Base-by-base conservation (phyloP, 2,888 invertebrate species). In the Campoletis raptor region DNA sequence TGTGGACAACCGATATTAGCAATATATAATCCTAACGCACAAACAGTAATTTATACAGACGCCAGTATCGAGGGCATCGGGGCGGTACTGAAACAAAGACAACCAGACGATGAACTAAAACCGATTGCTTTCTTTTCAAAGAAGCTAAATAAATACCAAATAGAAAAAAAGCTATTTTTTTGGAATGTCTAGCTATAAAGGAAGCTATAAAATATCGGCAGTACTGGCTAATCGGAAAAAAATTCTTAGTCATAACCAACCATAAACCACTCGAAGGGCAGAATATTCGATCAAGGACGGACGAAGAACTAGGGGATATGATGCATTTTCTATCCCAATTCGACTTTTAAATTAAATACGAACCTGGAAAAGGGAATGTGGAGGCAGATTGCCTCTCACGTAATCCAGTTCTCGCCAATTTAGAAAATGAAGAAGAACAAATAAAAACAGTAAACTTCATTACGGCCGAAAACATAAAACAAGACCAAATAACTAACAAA, bases 201-300 rank as follows among this genome's bases (percentile, higher is more conserved):
- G 89, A 90, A 70, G 89, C 89, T 4, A 82, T 89, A 6, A 85
- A 87, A 86, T 90, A 87, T 86, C 89, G 89, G 89, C 90, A 90
- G 67, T 87, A 87, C 73, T 90, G 87, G 83, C 79, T 90, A 1
- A 88, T 90, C 21, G 88, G 88, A 67, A 80, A 70, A 80, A 36
- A 69, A 86, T 85, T 86, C 83, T 48, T 52, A 57, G 87, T 88
- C 10, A 61, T 83, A 54, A 78, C 87, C 36, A 86, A 87, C 78
- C 86, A 88, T 79, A 88, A 88, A 83, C 88, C 86, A 54, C 79
- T 87, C 10, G 85, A 87, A 81, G 67, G 78, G 10, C 61, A 70
- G 61, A 87, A 86, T 79, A 76, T 88, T 48, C 79, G 77, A 85
- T 80, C 84, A 10, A 88, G 87, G 61, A 86, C 87, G n/a, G 86